Percentiles rank a stretch among this genome's conserved stretches.
Evolutionary conservation across 2,113 vertebrate genomes (phyloP).

Genomic region (Riparia riparia): DNA sequence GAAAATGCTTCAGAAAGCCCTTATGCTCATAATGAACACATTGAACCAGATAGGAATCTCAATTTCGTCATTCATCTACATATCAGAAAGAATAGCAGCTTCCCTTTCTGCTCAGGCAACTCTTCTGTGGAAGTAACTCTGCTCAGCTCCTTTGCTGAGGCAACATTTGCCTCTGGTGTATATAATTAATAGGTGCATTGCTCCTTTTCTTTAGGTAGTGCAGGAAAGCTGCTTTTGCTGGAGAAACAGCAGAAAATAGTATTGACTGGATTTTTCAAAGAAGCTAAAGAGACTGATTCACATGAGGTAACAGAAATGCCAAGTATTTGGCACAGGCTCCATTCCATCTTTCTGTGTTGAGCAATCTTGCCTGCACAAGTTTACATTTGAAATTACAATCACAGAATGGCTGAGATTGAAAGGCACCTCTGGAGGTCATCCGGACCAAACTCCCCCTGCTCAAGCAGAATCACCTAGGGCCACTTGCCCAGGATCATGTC

Average conservation of each 20-base stretch:
- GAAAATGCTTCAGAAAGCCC: background rate
- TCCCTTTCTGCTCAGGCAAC: background rate
- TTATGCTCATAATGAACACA: background rate
- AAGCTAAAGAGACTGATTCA: background rate
- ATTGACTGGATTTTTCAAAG: background rate
- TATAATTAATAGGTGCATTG: background rate
- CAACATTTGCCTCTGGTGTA: background rate
- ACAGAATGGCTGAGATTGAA: background rate
- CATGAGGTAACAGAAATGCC: background rate
- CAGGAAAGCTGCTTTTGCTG: background rate
- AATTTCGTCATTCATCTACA: background rate
- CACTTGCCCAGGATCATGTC: fast-evolving
- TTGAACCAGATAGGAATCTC: background rate
- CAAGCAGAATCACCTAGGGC: background rate
- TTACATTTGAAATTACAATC: background rate
- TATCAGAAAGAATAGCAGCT: background rate
- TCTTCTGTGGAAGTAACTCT: background rate
- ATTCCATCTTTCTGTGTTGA: background rate
- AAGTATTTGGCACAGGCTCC: background rate
- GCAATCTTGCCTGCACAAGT: background rate
- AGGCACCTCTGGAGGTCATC: background rate
- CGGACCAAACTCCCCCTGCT: fast-evolving
- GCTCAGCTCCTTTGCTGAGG: background rate
- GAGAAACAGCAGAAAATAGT: background rate
- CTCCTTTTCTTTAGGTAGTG: background rate